Base-by-base conservation (phyloP, 2,888 invertebrate species). In the Eupeodes latifasciatus region DNA sequence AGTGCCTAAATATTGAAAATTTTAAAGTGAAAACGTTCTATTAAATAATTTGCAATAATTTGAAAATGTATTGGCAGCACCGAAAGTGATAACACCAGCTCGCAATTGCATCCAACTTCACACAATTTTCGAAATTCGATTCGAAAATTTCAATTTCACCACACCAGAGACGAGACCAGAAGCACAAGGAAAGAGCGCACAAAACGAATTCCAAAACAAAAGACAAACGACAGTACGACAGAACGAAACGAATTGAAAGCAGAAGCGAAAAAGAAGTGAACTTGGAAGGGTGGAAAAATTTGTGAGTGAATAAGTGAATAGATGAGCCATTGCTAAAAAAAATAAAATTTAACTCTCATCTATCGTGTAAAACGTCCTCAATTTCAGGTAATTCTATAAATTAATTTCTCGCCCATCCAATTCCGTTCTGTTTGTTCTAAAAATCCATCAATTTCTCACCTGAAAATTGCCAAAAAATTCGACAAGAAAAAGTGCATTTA, bases 211-310 rank as follows among this genome's bases (percentile, higher is more conserved):
- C 12, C 44, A 82, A 77, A 82, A 75, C 78, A 64, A 64, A 69
- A 80, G 79, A 71, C 72, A 77, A 66, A 72, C 40, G 11, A 59
- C 59, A 49, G 36, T 40, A 9, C 5, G 40, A 40, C 40, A 40
- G 6, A 40, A 5, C 6, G 9, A 51, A 67, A 64, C 4, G 57
- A 79, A 79, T 36, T 74, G 2, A 53, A 67, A 81, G 49, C 79
- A 87, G 57, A 77, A 78, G 62, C 66, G 75, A 78, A 85, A 85
- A 77, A 85, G 85, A 71, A 78, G 62, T 78, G 88, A 88, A 88
- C 81, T 88, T 88, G 81, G 81, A 81, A 85, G 85, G 88, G 88
- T 88, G 85, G 79, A 85, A 78, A 34, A 47, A 27, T 12, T 14
- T 19, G 27, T 49, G 47, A 66, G 36, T 71, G 71, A 71, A 51